These are phyloP conservation scores for Cydia amplana DNA, from an alignment of 1,140 invertebrate species.

Conservation along the genomic window DNA sequence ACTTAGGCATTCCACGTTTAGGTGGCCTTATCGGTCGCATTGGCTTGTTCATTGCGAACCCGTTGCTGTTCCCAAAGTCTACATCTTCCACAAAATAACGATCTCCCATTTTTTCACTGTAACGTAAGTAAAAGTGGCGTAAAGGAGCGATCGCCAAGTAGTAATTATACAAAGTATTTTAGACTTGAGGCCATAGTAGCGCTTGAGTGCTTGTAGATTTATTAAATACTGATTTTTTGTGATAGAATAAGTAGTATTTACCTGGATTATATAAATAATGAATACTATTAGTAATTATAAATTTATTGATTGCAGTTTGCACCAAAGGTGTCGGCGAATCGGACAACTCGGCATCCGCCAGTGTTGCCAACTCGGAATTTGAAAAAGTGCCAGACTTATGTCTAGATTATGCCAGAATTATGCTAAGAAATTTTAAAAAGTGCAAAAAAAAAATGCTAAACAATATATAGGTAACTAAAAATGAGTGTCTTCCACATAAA, in stretches of 20 bases:
- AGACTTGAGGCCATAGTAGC: background rate
- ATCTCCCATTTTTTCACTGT: background rate
- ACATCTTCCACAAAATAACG: constrained; percentile 7
- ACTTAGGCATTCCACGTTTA: background rate
- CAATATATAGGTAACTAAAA: too few relatives aligned
- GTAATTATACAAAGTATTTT: background rate
- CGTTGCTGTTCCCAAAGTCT: background rate
- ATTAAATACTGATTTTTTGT: background rate
- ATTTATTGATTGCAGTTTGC: background rate
- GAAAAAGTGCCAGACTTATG: too few relatives aligned
- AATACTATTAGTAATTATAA: background rate
- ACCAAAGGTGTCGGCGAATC: too few relatives aligned
- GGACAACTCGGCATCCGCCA: too few relatives aligned
- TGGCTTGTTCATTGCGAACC: constrained; percentile 12
- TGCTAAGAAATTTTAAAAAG: too few relatives aligned
- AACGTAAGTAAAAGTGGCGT: background rate
- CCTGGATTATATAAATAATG: background rate
- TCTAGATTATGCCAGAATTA: too few relatives aligned
- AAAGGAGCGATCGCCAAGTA: background rate
- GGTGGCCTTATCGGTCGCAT: background rate
- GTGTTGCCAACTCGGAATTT: too few relatives aligned
- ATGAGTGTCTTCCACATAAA: too few relatives aligned
- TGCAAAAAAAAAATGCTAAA: too few relatives aligned
- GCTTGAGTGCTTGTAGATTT: background rate
- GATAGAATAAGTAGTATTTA: background rate